A percentile compares a stretch with the other conserved stretches of the same genome.
These are phyloP conservation scores for Pyxicephalus adspersus DNA, from an alignment of 2,113 vertebrate species.

Conservation along the genomic window DNA sequence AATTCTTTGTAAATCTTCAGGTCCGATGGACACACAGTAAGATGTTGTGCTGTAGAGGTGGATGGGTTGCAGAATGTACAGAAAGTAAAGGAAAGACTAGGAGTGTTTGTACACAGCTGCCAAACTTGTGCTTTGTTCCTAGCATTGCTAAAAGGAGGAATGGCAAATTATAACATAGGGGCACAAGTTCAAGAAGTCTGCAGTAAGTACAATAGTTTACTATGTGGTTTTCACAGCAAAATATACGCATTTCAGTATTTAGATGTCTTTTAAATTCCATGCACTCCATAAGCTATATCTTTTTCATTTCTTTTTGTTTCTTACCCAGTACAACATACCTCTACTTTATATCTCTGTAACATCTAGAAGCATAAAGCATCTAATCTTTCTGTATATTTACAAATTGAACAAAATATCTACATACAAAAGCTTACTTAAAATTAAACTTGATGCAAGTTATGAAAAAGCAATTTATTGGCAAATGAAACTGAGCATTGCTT, in stretches of 20 bases:
- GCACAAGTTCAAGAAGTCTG: conserved; percentile 63
- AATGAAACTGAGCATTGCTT: conserved; percentile 85
- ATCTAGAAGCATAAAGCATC: conserved; percentile 79
- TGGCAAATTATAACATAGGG: conserved; percentile 43
- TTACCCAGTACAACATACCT: conserved; percentile 79
- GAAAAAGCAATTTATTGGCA: conserved; percentile 90
- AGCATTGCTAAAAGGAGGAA: conserved; percentile 8
- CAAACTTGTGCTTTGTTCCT: conserved; percentile 51
- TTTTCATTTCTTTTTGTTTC: conserved; percentile 65
- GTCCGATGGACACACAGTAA: background rate
- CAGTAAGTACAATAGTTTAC: conserved; percentile 62
- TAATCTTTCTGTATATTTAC: conserved; percentile 87
- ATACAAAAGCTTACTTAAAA: conserved; percentile 87
- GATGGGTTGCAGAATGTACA: conserved; percentile 11
- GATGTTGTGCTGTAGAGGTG: background rate
- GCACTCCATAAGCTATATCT: conserved; percentile 74
- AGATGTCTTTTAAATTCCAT: conserved; percentile 80
- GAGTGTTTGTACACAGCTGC: background rate
- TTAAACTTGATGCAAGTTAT: conserved; percentile 99
- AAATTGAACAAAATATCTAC: conserved; percentile 95
- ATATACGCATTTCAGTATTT: conserved; percentile 60
- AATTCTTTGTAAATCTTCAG: background rate
- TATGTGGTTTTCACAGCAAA: conserved; percentile 77
- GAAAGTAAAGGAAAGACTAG: conserved; percentile 2
- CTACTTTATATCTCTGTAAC: conserved; percentile 67